These are phyloP conservation scores for Apamea monoglypha DNA, from an alignment of 2,888 invertebrate genomes.

Conservation along the genomic window DNA sequence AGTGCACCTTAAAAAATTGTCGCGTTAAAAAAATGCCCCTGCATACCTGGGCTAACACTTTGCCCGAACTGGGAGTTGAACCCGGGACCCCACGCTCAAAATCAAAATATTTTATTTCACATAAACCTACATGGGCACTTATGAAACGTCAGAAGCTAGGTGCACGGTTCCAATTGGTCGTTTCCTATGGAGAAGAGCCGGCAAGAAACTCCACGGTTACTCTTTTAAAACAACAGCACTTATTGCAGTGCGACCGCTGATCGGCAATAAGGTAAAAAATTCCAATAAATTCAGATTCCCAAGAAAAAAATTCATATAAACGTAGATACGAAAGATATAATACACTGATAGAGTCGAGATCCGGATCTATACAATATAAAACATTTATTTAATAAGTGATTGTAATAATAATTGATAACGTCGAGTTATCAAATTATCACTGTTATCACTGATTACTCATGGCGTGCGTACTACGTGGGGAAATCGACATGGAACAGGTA, in stretches of 20 bases:
- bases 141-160: no score
- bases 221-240: no score
- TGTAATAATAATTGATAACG: conserved; percentile 35
- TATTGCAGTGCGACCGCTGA: not conserved
- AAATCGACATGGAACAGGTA: conserved; percentile 4
- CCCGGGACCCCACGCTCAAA: not conserved
- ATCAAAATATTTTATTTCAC: no score
- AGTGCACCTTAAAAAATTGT: no score
- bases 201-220: no score
- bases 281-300: not conserved
- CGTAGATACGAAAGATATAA: conserved; percentile 7
- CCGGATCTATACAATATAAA: conserved; percentile 32
- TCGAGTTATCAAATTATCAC: not conserved
- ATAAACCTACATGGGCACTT: no score
- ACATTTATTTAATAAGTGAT: conserved; percentile 16
- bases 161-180: no score
- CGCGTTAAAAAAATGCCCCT: no score
- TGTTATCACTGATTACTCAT: conserved; percentile 29
- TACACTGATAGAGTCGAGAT: not conserved
- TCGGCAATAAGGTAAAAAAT: not conserved
- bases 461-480: not conserved
- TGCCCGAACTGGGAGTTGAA: not conserved
- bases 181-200: no score
- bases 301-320: conserved; percentile 6
- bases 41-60: not conserved